Evolutionary conservation across 1,140 invertebrate genomes (phyloP).

Genomic region (Proales similis): DNA sequence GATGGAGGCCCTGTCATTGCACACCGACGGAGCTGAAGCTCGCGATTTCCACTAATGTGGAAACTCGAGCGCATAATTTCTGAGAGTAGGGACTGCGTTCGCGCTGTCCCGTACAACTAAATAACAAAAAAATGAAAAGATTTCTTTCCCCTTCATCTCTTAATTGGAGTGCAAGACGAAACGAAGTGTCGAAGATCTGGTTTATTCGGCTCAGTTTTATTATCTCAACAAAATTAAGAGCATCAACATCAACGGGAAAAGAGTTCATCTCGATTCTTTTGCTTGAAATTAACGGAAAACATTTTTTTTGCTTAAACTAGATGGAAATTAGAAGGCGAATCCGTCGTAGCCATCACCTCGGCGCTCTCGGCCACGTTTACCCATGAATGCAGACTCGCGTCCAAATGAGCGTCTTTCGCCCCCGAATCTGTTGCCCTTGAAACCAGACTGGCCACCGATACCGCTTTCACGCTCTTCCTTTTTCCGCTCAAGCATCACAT

Average conservation of each 20-base stretch:
- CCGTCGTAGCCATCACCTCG: too few relatives aligned
- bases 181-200: conserved; percentile 11
- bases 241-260: too few relatives aligned
- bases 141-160: background rate
- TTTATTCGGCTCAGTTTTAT: background rate
- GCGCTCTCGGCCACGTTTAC: too few relatives aligned
- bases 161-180: conserved; percentile 20
- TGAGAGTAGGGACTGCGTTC: conserved; percentile 38
- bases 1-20: conserved; percentile 37
- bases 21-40: conserved; percentile 37
- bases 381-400: too few relatives aligned
- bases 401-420: too few relatives aligned
- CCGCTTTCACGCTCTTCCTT: conserved; percentile 8
- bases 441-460: background rate
- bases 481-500: conserved; percentile 34
- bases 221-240: background rate
- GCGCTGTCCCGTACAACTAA: conserved; percentile 35
- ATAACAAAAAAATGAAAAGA: conserved; percentile 19
- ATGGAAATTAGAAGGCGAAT: too few relatives aligned
- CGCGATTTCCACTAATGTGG: conserved; percentile 38
- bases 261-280: too few relatives aligned
- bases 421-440: too few relatives aligned
- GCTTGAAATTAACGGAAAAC: too few relatives aligned
- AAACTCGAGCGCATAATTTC: conserved; percentile 38
- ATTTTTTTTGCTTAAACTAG: too few relatives aligned